A percentile compares a stretch with the other conserved stretches of the same genome.
phyloP scores from a whole-genome alignment of 1,140 invertebrate species.

The Hyphantria cunea region DNA sequence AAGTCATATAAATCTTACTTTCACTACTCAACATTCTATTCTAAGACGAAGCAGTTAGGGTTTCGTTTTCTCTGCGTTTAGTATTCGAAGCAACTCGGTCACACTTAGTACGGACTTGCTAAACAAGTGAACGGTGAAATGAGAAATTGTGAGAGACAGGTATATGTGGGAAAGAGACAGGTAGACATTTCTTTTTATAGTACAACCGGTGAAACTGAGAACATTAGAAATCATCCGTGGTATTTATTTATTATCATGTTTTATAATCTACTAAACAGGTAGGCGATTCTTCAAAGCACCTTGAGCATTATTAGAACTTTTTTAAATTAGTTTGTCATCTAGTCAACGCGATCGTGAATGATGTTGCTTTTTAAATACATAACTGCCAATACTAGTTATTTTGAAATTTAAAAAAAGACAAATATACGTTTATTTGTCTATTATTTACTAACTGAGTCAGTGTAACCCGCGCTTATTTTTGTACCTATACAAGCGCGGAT shows the following conservation, averaged over 20 bases:
- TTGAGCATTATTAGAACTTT: too few species aligned
- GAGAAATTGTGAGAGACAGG: slow-evolving; percentile 73
- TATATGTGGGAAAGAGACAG: slow-evolving; percentile 55
- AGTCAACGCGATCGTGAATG: too few species aligned
- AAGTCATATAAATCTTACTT: slow-evolving; percentile 38
- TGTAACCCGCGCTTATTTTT: too few species aligned
- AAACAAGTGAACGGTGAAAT: slow-evolving; percentile 81
- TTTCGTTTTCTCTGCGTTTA: not conserved
- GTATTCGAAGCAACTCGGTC: slow-evolving; percentile 42
- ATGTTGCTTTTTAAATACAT: too few species aligned
- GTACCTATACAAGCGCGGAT: too few species aligned
- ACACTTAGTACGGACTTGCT: slow-evolving; percentile 55
- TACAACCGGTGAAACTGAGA: slow-evolving; percentile 41
- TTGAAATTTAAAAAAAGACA: too few species aligned
- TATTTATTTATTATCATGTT: slow-evolving; percentile 8
- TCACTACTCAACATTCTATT: too few species aligned
- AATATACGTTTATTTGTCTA: too few species aligned
- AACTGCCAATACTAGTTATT: too few species aligned
- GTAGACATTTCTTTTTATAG: slow-evolving; percentile 68
- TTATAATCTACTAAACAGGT: slow-evolving; percentile 2
- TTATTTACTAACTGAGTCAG: too few species aligned
- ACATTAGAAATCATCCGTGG: slow-evolving; percentile 27
- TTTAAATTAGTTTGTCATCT: too few species aligned
- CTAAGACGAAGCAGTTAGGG: not conserved
- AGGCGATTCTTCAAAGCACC: not conserved